Conservation (phyloP, 2,888 invertebrate species). For the Halictus ligatus region DNA sequence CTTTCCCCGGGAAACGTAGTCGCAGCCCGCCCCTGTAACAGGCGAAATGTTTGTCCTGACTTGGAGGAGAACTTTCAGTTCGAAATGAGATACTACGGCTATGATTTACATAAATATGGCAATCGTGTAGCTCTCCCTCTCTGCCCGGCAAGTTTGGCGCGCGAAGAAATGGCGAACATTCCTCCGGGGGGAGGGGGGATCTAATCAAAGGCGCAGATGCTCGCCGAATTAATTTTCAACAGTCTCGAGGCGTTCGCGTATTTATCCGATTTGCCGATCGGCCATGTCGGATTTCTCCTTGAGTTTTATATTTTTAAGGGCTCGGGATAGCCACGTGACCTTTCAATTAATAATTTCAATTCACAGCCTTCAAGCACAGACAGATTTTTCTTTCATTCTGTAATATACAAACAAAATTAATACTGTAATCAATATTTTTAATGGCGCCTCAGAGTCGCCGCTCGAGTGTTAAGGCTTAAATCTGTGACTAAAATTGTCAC, state of each 20-base stretch:
- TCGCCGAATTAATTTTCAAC: background rate
- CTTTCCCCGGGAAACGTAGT: conserved; percentile 27
- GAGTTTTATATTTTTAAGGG: background rate
- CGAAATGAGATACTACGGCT: background rate
- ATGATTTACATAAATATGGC: conserved; percentile 15
- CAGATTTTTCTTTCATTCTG: too few relatives aligned
- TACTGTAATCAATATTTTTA: too few relatives aligned
- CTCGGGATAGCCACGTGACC: too few relatives aligned
- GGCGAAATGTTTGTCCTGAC: conserved; percentile 42
- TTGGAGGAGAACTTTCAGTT: conserved; percentile 1
- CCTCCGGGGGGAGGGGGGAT: background rate
- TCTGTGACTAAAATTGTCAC: too few relatives aligned
- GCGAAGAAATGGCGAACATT: conserved; percentile 6
- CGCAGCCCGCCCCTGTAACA: conserved; percentile 30
- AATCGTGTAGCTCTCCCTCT: background rate
- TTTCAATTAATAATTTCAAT: too few relatives aligned
- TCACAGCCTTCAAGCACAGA: too few relatives aligned
- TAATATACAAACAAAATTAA: too few relatives aligned
- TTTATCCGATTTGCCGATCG: background rate
- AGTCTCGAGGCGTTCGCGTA: background rate
- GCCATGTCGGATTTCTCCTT: background rate
- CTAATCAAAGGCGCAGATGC: background rate
- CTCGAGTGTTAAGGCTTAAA: too few relatives aligned
- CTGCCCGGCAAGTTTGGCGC: background rate
- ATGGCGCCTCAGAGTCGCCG: too few relatives aligned